phyloP scores from a whole-genome alignment of 2,888 invertebrate genomes.

The Athetis lepigone region DNA sequence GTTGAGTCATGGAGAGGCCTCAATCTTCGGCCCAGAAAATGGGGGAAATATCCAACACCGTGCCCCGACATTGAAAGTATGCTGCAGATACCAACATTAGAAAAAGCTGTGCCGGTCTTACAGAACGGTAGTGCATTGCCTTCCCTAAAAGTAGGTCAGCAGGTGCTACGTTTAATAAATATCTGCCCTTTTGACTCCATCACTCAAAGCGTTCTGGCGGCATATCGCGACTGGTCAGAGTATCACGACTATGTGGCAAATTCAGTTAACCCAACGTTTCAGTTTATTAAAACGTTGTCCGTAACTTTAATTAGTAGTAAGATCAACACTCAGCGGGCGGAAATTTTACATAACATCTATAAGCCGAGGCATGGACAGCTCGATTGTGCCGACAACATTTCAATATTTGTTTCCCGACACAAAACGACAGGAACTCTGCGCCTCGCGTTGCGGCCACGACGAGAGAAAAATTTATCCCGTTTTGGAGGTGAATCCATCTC shows the following conservation, averaged over 20 bases:
- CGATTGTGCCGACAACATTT: too few relatives aligned
- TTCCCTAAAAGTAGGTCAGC: not conserved
- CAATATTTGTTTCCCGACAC: too few relatives aligned
- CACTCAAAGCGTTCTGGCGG: not conserved
- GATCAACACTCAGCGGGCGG: not conserved
- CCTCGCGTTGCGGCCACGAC: too few relatives aligned
- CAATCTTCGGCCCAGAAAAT: not conserved
- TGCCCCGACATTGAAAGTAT: not conserved
- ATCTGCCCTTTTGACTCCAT: slow-evolving; percentile 2
- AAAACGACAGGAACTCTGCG: too few relatives aligned
- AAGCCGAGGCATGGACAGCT: not conserved
- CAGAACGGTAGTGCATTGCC: not conserved
- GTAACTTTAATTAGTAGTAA: not conserved
- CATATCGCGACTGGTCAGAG: not conserved
- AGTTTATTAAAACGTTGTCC: slow-evolving; percentile 5
- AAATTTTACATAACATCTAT: slow-evolving; percentile 4
- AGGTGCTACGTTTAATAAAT: not conserved
- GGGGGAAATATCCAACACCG: slow-evolving; percentile 3
- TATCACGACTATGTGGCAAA: slow-evolving; percentile 1
- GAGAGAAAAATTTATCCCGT: too few relatives aligned
- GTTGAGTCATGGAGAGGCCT: slow-evolving; percentile 8
- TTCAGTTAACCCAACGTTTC: not conserved
- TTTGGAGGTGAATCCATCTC: too few relatives aligned
- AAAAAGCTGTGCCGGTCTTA: not conserved
- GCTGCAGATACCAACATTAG: not conserved